Percentiles rank a stretch among this genome's conserved stretches.
These are phyloP conservation scores for Strix aluco DNA, from an alignment of 2,113 vertebrate species.

Conservation along the genomic window DNA sequence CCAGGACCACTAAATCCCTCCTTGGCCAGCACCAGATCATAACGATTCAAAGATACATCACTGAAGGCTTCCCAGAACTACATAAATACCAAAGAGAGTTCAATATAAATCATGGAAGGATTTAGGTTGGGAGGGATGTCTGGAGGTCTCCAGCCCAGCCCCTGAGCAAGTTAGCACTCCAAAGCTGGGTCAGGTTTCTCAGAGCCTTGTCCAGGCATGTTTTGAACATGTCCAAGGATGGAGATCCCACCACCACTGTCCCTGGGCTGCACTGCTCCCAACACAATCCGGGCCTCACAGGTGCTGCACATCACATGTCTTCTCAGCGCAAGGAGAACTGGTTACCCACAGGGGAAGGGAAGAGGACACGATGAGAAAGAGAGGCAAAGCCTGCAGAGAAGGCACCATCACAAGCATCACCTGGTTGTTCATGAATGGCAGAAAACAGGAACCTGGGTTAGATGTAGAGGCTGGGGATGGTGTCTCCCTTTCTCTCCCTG, in stretches of 20 bases:
- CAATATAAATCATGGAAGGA: conserved; percentile 10
- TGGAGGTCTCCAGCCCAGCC: conserved; percentile 21
- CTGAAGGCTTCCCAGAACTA: conserved; percentile 54
- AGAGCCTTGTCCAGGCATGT: background rate
- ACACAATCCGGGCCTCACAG: rapidly evolving
- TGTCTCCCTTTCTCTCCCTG: background rate
- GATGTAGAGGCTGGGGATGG: background rate
- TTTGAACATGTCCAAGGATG: background rate
- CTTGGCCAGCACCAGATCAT: background rate
- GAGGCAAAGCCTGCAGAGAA: background rate
- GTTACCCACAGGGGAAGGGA: too few species aligned
- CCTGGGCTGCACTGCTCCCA: background rate
- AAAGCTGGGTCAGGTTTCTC: background rate
- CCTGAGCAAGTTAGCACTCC: background rate
- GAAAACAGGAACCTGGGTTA: background rate
- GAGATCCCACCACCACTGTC: background rate
- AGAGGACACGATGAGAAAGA: background rate
- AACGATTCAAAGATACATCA: background rate
- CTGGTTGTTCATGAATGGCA: background rate
- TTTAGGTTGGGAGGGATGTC: conserved; percentile 23
- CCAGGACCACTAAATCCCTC: conserved; percentile 65
- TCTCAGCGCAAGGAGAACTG: background rate
- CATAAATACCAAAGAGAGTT: conserved; percentile 34
- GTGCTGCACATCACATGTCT: background rate
- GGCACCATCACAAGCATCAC: background rate